Percentiles rank a stretch among this genome's conserved stretches.
Conservation (phyloP, 92 coral and sea anemone species). For the Hydrozoanthus gracilis region DNA sequence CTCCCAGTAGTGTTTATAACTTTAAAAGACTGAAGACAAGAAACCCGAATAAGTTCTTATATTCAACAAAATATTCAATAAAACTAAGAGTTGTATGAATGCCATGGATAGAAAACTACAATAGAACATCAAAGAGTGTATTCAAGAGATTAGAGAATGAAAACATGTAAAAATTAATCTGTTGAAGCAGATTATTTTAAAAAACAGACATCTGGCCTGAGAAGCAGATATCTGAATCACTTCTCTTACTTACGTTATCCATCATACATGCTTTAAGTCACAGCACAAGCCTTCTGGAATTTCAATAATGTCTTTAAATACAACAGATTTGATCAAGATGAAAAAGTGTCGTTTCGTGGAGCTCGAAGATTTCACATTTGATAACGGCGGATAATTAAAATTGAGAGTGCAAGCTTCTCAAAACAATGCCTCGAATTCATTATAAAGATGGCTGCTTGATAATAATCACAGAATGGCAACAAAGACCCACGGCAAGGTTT, state of each 20-base stretch:
- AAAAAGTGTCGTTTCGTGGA: neutral
- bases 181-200: neutral
- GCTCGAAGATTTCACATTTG: neutral
- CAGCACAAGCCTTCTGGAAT: conserved; percentile 5
- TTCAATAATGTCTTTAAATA: conserved; percentile 1
- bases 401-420: neutral
- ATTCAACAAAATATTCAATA: too few relatives aligned
- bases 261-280: neutral
- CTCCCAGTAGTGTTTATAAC: too few relatives aligned
- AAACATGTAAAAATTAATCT: too few relatives aligned
- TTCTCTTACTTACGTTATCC: neutral
- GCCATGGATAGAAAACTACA: neutral
- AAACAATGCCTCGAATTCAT: neutral
- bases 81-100: too few relatives aligned
- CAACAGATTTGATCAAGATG: conserved; percentile 1
- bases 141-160: neutral
- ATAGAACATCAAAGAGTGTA: neutral
- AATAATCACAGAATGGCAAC: neutral
- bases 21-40: too few relatives aligned
- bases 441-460: neutral
- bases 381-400: neutral
- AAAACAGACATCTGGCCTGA: neutral
- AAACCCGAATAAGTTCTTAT: too few relatives aligned
- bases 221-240: neutral
- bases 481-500: neutral